Percentiles rank a stretch among this genome's conserved stretches.
Conservation (phyloP, 2,888 invertebrate genomes). For the Doris montereyensis region DNA sequence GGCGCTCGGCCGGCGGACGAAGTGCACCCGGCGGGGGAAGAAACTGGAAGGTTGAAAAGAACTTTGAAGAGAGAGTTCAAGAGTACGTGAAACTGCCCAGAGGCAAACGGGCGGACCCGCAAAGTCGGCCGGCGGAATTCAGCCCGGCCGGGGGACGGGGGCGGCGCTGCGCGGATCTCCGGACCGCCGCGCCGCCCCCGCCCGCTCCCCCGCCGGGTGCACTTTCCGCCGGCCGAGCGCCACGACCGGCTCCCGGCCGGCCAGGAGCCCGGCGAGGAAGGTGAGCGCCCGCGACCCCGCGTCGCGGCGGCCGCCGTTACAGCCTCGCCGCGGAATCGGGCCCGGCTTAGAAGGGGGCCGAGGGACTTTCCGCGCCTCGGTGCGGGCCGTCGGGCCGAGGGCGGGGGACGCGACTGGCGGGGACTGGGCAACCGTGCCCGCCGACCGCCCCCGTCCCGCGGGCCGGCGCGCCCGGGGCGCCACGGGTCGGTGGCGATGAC, state of each 20-base stretch:
- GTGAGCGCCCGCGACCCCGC: neutral
- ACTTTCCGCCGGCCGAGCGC: no score
- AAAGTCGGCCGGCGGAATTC: neutral
- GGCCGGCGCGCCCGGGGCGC: neutral
- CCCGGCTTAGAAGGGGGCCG: no score
- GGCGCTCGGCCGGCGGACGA: no score
- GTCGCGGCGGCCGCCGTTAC: no score
- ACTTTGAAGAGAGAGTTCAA: no score
- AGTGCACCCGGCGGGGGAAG: neutral
- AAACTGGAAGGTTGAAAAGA: no score
- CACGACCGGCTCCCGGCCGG: no score
- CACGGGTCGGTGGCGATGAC: neutral
- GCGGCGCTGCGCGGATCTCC: no score
- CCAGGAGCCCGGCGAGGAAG: neutral
- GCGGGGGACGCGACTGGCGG: neutral
- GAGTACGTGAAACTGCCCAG: no score
- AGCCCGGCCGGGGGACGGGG: neutral
- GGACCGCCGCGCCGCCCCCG: no score
- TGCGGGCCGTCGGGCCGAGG: neutral
- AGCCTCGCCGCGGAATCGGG: no score
- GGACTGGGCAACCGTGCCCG: neutral
- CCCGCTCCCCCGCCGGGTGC: neutral
- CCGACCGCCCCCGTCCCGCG: neutral
- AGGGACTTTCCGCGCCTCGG: no score
- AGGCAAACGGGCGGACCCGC: neutral